Evolutionary conservation across 2,113 vertebrate species (phyloP), one percentile per base, ranked within the genome.

Genomic region (Tretioscincus oriximinensis): DNA sequence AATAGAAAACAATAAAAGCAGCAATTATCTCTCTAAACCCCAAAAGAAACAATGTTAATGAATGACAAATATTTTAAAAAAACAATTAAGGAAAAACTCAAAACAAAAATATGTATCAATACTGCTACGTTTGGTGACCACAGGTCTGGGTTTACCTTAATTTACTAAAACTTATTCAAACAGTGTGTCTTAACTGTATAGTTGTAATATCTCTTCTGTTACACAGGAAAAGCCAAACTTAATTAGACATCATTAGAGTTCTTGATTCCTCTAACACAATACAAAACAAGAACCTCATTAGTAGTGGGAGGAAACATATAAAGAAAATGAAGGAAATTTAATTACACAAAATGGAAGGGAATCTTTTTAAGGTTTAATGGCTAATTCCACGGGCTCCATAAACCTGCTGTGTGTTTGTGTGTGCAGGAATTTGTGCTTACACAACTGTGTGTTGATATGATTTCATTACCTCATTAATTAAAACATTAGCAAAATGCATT

Each of bases 401-500:
- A 94, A 83, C 65, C 84, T 79, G 76, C 1, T 16, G 54, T 58
- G 14, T 58, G 54, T 18, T 58, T 58, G 54, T 58, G 54, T 16
- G 54, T 58, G 54, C 54, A 58, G 5, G 54, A 5, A 18, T 18
- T 18, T 58, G 86, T 86, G 31, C 86, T 41, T 89, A 22, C 35
- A 21, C 51, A 51, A 54, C n/a, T 68, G 45, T 89, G 82, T 87
- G 68, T 74, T 84, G 84, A 86, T 76, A 61, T 41, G 9, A 35
- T 84, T 91, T 93, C 90, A 83, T 87, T 91, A 90, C 84, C 89
- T 93, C 89, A 94, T 93, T 94, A 93, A 93, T 92, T 90, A 92
- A 93, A 88, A 70, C 77, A 76, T 80, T 85, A 80, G 83, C 87
- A 85, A 91, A 90, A 91, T 81, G 83, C 77, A 88, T 92, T 90